Base-by-base conservation (phyloP, 2,888 invertebrate genomes). In the Hypselothyrea guttata region DNA sequence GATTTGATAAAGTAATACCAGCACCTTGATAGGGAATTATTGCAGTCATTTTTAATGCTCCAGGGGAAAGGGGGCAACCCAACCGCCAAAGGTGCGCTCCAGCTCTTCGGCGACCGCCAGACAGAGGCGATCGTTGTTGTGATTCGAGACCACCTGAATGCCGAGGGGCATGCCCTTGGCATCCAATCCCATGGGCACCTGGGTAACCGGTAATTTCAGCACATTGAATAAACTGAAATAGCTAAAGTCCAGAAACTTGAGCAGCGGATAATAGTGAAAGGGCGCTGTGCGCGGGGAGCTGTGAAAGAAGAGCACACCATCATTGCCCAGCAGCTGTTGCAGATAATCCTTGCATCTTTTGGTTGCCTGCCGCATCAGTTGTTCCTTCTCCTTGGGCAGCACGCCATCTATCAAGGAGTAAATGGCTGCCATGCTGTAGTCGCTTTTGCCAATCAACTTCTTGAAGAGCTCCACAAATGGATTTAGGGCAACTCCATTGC, bases 51-150 rank as follows among this genome's bases (percentile, higher is more conserved):
- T 11, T 65, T 63, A 83, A 34, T 78, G 69, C 55, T 78, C 88
- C 31, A 82, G 55, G 33, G 73, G 85, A 61, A 91, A 91, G 4
- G 95, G 95, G 63, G 94, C 92, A 34, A 93, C 92, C 98, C 98
- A 98, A 2, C 98, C 98, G 35, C 97, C 97, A 86, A 97, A 97
- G 1, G 93, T 94, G 72, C 93, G 93, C 84, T 97, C 97, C 47
- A 98, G 88, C 88, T 97, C 97, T 85, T 94, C 92, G 1, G 98
- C 98, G 1, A 98, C 94, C n/a, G 97, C 96, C 44, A 99, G 89
- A 67, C 96, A 95, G 41, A 97, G 88, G 59, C 94, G 93, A 89
- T 98, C 98, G 77, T 96, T 95, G 86, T 95, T 92, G 65, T 94
- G 92, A 53, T 94, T 94, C 2, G 95, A 94, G n/a, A 97, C 92